A percentile compares a stretch with the other conserved stretches of the same genome.
These are phyloP conservation scores for Aphidius colemani DNA, from an alignment of 2,888 invertebrate species.

Conservation along the genomic window DNA sequence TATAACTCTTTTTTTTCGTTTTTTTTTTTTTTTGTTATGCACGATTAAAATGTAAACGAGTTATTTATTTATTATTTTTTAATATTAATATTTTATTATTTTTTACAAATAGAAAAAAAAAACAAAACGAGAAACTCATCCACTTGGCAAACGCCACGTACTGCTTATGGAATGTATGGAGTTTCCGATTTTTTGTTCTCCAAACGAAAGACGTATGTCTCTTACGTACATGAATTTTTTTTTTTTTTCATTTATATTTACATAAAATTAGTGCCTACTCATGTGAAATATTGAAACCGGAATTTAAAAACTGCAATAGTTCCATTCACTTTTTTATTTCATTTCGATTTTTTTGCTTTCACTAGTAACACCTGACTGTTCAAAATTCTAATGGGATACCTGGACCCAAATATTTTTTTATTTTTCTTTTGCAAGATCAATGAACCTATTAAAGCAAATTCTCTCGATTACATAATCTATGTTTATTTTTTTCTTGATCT, in stretches of 20 bases:
- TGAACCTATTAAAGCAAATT: constrained; percentile 2
- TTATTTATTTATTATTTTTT: too few relatives aligned
- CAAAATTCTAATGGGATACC: constrained; percentile 1
- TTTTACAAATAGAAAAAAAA: too few relatives aligned
- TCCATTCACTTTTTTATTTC: constrained; percentile 4
- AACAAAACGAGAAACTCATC: constrained; percentile 8
- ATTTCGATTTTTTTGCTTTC: constrained; percentile 1
- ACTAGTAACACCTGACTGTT: background rate
- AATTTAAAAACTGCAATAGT: too few relatives aligned
- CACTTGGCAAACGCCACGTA: constrained; percentile 34
- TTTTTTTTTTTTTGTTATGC: too few relatives aligned
- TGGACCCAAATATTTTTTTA: too few relatives aligned
- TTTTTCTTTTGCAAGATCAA: background rate
- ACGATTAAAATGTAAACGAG: too few relatives aligned
- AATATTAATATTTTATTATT: too few relatives aligned
- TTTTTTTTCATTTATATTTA: constrained; percentile 7
- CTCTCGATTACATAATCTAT: background rate
- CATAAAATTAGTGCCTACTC: too few relatives aligned
- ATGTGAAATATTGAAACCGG: background rate
- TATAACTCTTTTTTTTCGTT: too few relatives aligned
- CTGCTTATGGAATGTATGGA: constrained; percentile 29
- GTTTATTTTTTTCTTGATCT: too few relatives aligned
- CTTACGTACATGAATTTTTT: background rate
- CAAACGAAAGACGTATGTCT: constrained; percentile 7
- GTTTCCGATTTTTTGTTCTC: constrained; percentile 29